Conservation (phyloP, 2,113 vertebrate genomes). For the Peucedramus taeniatus region DNA sequence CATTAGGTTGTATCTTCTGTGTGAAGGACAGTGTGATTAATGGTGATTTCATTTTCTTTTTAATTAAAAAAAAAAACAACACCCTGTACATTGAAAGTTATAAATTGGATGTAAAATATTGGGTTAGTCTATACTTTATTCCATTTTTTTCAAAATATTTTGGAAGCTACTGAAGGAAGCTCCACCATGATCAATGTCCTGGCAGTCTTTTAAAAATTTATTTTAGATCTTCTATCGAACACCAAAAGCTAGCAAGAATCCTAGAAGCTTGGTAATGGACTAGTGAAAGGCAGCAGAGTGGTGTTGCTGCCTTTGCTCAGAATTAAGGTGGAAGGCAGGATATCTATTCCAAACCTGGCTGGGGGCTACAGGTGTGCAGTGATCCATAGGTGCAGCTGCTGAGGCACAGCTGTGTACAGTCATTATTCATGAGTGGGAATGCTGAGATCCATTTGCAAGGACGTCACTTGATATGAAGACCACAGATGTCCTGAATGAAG, state of each 20-base stretch:
- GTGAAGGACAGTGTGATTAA: neutral
- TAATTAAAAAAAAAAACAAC: neutral
- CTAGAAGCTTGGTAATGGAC: neutral
- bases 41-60: neutral
- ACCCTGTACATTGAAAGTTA: neutral
- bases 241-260: neutral
- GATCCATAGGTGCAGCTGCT: neutral
- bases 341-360: neutral
- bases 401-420: rapidly evolving
- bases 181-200: neutral
- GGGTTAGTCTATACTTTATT: neutral
- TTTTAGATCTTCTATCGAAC: neutral
- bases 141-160: neutral
- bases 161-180: neutral
- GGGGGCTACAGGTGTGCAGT: neutral
- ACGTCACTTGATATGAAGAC: neutral
- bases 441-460: neutral
- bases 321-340: neutral
- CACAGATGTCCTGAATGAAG: neutral
- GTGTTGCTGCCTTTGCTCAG: neutral
- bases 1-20: neutral
- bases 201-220: neutral
- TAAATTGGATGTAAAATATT: neutral
- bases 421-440: neutral
- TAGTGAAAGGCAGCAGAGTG: neutral